Base-by-base conservation (phyloP, 2,797 vertebrate genomes). In the Ispidina picta region DNA sequence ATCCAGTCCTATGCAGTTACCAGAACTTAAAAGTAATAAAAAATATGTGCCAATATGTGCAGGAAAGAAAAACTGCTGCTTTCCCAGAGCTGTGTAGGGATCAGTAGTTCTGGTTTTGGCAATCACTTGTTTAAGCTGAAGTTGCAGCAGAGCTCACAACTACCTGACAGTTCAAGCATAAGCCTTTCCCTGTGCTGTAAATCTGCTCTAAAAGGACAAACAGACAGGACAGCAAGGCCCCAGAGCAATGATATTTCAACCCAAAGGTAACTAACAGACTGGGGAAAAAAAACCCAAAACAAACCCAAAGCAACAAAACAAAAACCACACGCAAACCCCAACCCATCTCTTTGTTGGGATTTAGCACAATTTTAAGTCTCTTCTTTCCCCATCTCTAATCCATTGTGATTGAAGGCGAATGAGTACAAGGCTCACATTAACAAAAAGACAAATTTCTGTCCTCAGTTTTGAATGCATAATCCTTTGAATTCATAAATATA, bases 101-200 rank as follows among this genome's bases (percentile, higher is more conserved):
- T 82, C 93, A 87, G 79, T 71, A 77, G 0, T 0, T 21, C 63
- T 85, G 82, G 52, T 86, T 92, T 93, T 92, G 88, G 88, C 79
- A 68, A 46, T 33, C 64, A 76, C 33, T 48, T 74, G 51, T 62
- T 64, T 23, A 54, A 75, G 31, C 62, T 51, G 35, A 39, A 92
- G 92, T 8, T 94, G 83, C 54, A 56, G 85, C 59, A 86, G 35
- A 60, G 75, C 52, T 82, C 84, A 76, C 37, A 2, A 71, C 56
- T 75, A 86, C 29, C 60, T 81, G 84, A 51, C 51, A 68, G 86
- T 55, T 78, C 89, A 88, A 92, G 71, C 48, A 63, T 63, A 77
- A 62, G 14, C 72, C 22, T 19, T 65, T 83, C 84, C 81, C 55
- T 37, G 21, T 6, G n/a, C 78, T 69, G 3, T 60, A 81, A 41